Evolutionary conservation across 1,140 invertebrate genomes (phyloP).

Genomic region (Tetramorium simillimum): DNA sequence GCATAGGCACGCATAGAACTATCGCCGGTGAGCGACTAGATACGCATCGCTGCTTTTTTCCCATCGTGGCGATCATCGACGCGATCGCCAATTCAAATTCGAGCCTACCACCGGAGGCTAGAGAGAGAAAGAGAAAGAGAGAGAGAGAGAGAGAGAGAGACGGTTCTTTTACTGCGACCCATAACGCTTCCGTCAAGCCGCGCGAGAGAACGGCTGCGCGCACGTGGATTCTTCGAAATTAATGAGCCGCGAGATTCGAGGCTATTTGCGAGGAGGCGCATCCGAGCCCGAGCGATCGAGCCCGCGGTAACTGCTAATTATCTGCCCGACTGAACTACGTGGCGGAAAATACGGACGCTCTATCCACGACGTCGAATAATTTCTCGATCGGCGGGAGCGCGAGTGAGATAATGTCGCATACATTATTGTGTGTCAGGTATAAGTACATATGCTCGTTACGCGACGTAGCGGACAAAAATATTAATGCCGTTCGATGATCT

Average conservation of each 20-base stretch:
- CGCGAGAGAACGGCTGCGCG: slow-evolving; percentile 57
- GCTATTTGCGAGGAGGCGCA: slow-evolving; percentile 58
- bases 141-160: slow-evolving; percentile 5
- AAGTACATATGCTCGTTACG: slow-evolving; percentile 4
- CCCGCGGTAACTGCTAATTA: slow-evolving; percentile 41
- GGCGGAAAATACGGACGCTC: slow-evolving; percentile 40
- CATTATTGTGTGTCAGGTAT: not conserved
- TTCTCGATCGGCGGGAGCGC: slow-evolving; percentile 24
- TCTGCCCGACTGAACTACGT: slow-evolving; percentile 40
- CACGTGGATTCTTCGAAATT: slow-evolving; percentile 77
- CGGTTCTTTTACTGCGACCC: slow-evolving; percentile 43
- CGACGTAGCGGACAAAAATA: not conserved
- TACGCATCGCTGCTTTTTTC: slow-evolving; percentile 66
- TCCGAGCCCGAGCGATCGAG: slow-evolving; percentile 5
- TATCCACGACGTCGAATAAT: slow-evolving; percentile 5
- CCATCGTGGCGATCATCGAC: slow-evolving; percentile 64
- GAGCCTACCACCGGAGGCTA: slow-evolving; percentile 66
- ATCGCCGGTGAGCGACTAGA: slow-evolving; percentile 27
- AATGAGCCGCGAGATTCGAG: slow-evolving; percentile 77
- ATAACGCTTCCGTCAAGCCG: slow-evolving; percentile 47
- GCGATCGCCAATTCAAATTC: slow-evolving; percentile 77
- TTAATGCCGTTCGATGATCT: not conserved
- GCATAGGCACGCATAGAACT: slow-evolving; percentile 16
- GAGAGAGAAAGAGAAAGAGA: not conserved
- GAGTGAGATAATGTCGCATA: slow-evolving; percentile 39